A percentile compares a stretch with the other conserved stretches of the same genome.
Evolutionary conservation across 2,888 invertebrate species (phyloP).

Genomic region (Diaperis boleti): DNA sequence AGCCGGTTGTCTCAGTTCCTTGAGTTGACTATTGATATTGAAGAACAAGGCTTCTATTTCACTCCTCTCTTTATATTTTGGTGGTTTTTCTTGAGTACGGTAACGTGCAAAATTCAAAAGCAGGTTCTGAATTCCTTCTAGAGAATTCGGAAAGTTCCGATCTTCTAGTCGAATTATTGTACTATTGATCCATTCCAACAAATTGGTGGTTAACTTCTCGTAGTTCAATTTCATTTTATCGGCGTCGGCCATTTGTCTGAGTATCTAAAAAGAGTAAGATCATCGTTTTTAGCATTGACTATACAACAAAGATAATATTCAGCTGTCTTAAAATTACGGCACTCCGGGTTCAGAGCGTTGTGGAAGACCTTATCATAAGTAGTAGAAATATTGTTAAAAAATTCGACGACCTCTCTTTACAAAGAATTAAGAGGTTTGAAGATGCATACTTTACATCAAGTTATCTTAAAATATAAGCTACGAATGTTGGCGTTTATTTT

Average conservation of each 20-base stretch:
- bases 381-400: too few relatives aligned
- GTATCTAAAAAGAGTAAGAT: conserved; percentile 76
- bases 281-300: background rate
- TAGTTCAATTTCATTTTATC: conserved; percentile 93
- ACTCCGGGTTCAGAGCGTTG: too few relatives aligned
- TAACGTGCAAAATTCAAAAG: conserved; percentile 94
- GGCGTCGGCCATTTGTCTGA: conserved; percentile 95
- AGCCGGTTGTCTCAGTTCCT: conserved; percentile 90
- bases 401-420: too few relatives aligned
- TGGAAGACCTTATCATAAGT: too few relatives aligned
- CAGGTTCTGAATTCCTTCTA: conserved; percentile 94
- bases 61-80: conserved; percentile 96
- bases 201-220: conserved; percentile 83
- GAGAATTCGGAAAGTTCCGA: conserved; percentile 91
- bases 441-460: too few relatives aligned
- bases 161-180: conserved; percentile 88
- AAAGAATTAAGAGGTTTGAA: too few relatives aligned
- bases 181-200: conserved; percentile 93
- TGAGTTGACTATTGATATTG: conserved; percentile 95
- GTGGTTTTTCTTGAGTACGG: conserved; percentile 96
- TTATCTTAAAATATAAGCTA: too few relatives aligned
- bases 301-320: too few relatives aligned
- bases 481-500: too few relatives aligned
- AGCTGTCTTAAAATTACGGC: too few relatives aligned
- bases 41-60: conserved; percentile 97